Evolutionary conservation across 2,113 vertebrate genomes (phyloP).

Genomic region (Cryptotis parvus): DNA sequence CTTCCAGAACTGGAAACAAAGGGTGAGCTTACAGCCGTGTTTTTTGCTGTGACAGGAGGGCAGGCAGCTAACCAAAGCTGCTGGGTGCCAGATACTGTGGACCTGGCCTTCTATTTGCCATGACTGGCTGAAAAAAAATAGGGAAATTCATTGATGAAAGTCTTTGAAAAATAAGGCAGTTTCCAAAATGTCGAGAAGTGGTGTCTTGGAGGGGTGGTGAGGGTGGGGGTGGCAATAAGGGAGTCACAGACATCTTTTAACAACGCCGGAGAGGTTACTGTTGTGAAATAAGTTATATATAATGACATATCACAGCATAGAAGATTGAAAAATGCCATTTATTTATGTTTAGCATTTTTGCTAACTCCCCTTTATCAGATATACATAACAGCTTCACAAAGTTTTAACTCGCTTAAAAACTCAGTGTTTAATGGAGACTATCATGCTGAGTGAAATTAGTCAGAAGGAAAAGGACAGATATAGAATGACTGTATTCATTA

Average conservation of each 20-base stretch:
- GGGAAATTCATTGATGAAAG: neutral
- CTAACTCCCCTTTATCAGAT: neutral
- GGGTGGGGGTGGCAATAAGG: no score
- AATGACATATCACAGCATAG: neutral
- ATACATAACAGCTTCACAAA: neutral
- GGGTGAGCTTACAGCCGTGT: slow-evolving; percentile 84
- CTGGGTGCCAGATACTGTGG: fast-evolving
- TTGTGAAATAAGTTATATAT: neutral
- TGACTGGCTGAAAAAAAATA: neutral
- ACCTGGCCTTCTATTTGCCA: neutral
- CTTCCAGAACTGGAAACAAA: slow-evolving; percentile 94
- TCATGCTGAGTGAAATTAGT: no score
- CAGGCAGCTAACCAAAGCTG: neutral
- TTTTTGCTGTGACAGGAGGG: neutral
- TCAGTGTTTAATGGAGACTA: no score
- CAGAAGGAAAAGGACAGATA: no score
- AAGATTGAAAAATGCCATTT: neutral
- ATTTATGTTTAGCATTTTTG: neutral
- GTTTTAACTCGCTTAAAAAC: slow-evolving; percentile 53
- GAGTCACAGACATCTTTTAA: neutral
- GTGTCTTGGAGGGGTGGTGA: neutral
- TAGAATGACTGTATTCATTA: no score
- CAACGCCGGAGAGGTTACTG: neutral
- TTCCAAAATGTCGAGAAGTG: neutral
- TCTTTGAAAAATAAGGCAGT: neutral